These are phyloP conservation scores for Eilema depressum DNA, from an alignment of 2,888 invertebrate species.

Conservation along the genomic window DNA sequence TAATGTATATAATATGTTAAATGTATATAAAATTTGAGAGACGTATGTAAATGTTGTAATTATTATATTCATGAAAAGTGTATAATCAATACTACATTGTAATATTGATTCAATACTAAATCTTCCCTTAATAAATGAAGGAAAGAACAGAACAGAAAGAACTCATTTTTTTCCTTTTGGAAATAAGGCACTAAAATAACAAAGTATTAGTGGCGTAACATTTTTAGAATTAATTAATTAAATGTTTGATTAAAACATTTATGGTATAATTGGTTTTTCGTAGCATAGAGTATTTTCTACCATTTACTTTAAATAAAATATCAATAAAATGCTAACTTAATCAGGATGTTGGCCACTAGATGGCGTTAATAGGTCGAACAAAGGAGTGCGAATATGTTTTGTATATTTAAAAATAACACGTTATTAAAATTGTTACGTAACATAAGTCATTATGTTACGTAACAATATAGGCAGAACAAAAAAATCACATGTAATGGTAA, in stretches of 20 bases:
- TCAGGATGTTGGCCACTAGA: not conserved
- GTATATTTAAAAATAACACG: not conserved
- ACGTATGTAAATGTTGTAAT: no score
- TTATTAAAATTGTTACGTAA: not conserved
- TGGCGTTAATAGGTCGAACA: not conserved
- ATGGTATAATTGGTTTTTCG: not conserved
- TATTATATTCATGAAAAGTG: no score
- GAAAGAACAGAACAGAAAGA: no score
- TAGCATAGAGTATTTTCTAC: not conserved
- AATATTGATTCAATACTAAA: no score
- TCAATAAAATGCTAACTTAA: not conserved
- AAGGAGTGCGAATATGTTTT: not conserved
- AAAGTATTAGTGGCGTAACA: not conserved
- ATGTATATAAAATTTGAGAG: no score
- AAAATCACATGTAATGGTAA: not conserved
- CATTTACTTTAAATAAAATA: not conserved
- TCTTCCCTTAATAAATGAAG: no score
- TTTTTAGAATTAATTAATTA: not conserved
- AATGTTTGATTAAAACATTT: not conserved
- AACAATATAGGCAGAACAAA: no score
- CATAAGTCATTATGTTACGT: not conserved
- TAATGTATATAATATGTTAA: no score
- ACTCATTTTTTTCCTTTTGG: no score
- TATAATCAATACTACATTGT: no score
- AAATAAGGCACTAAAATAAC: no score